phyloP scores from a whole-genome alignment of 2,797 vertebrate genomes.

The Lepilemur septentrionalis region DNA sequence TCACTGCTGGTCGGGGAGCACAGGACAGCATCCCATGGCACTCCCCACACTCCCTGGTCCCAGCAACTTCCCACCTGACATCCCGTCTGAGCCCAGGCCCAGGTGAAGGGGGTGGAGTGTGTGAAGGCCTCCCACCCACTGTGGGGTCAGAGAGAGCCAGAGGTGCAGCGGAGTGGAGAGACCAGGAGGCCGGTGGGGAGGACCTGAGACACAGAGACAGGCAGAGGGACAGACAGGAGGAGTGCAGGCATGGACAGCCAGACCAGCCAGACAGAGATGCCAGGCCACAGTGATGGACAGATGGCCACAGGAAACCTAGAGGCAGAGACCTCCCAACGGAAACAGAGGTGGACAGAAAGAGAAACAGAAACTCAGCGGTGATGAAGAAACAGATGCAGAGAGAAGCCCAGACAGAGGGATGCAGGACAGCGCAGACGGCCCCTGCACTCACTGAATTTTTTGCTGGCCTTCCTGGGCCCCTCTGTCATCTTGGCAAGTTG shows the following conservation, averaged over 20 bases:
- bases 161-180: not conserved
- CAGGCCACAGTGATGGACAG: not conserved
- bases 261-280: not conserved
- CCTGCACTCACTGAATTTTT: slow-evolving; percentile 84
- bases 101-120: not conserved
- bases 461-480: slow-evolving; percentile 79
- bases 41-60: not conserved
- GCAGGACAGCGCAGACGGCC: accelerated
- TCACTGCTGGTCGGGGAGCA: not conserved
- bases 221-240: not conserved
- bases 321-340: not conserved
- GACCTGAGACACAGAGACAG: not conserved
- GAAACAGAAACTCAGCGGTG: not conserved
- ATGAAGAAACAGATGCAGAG: not conserved
- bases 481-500: slow-evolving; percentile 74
- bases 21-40: not conserved
- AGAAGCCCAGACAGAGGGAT: not conserved
- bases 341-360: slow-evolving; percentile 15
- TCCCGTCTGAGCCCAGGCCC: not conserved
- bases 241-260: not conserved
- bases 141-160: not conserved
- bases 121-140: not conserved
- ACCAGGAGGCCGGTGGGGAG: not conserved
- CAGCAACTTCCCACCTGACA: not conserved
- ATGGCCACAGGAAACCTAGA: not conserved